Conservation (phyloP, 2,797 vertebrate species). For the Thaleichthys pacificus region DNA sequence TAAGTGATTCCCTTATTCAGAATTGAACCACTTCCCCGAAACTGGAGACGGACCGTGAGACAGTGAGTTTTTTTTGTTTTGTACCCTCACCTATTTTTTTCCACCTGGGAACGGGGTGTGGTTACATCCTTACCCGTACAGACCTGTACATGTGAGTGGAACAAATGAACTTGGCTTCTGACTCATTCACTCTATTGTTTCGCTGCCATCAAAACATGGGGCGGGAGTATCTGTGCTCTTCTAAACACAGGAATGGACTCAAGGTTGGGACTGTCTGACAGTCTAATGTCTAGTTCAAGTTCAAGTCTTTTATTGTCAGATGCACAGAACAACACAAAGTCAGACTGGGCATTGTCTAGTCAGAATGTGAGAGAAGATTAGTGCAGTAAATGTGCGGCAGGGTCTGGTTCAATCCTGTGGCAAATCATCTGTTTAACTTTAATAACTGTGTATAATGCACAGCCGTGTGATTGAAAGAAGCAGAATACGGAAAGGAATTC, state of each 20-base stretch:
- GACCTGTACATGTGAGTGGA: conserved; percentile 2
- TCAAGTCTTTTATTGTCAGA: not conserved
- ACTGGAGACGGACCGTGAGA: too few species aligned
- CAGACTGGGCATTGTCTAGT: not conserved
- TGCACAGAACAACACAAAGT: not conserved
- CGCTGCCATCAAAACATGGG: not conserved
- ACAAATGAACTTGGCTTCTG: not conserved
- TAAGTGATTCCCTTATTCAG: not conserved
- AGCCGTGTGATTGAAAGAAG: not conserved
- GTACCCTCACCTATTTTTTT: not conserved
- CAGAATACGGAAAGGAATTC: not conserved
- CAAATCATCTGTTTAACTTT: too few species aligned
- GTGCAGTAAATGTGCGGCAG: too few species aligned
- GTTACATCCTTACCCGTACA: conserved; percentile 26
- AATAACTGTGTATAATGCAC: too few species aligned
- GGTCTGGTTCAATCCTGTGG: too few species aligned
- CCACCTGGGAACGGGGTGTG: conserved; percentile 49
- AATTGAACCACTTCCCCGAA: too few species aligned
- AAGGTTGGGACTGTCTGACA: not conserved
- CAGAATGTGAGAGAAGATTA: too few species aligned
- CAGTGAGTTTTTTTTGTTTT: not conserved
- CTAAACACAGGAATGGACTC: not conserved
- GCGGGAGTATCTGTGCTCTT: not conserved
- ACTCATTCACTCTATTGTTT: not conserved
- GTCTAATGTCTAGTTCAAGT: not conserved